phyloP scores from a whole-genome alignment of 53 echinoderm and acorn worm genomes.

The Antedon mediterranea region DNA sequence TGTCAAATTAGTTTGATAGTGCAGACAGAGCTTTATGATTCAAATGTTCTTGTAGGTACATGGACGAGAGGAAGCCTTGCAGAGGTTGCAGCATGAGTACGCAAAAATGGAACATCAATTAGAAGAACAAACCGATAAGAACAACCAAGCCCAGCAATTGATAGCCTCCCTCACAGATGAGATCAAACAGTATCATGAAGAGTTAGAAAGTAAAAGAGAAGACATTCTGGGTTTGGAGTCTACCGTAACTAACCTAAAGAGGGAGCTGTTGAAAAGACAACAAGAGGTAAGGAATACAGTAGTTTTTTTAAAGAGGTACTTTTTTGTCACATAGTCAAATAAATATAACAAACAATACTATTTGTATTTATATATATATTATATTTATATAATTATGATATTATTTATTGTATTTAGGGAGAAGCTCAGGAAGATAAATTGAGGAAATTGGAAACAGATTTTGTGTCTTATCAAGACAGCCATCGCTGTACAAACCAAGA shows the following conservation, averaged over 20 bases:
- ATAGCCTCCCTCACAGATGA: slow-evolving; percentile 58
- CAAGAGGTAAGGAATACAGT: slow-evolving; percentile 57
- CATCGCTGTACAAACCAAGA: slow-evolving; percentile 47
- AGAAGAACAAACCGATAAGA: slow-evolving; percentile 41
- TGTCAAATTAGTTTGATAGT: too few relatives aligned
- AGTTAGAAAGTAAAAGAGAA: slow-evolving; percentile 33
- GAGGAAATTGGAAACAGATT: slow-evolving; percentile 38
- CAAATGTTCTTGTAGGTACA: slow-evolving; percentile 39
- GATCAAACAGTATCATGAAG: slow-evolving; percentile 36
- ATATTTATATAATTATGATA: slow-evolving; percentile 3
- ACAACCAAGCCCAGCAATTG: slow-evolving; percentile 40
- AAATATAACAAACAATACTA: too few relatives aligned
- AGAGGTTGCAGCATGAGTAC: slow-evolving; percentile 41
- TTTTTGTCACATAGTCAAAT: too few relatives aligned
- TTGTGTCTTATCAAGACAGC: slow-evolving; percentile 38
- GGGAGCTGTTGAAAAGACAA: slow-evolving; percentile 43
- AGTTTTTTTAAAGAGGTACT: too few relatives aligned
- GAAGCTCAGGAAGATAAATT: slow-evolving; percentile 40
- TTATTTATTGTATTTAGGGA: slow-evolving; percentile 16
- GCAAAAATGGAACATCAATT: slow-evolving; percentile 58
- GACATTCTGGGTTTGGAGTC: slow-evolving; percentile 38
- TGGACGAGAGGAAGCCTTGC: slow-evolving; percentile 42
- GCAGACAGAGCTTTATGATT: too few relatives aligned
- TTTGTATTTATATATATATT: too few relatives aligned
- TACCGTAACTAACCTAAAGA: slow-evolving; percentile 25